A percentile compares a stretch with the other conserved stretches of the same genome.
Conservation (phyloP, 1,140 invertebrate genomes). For the Calliopsis andreniformis region DNA sequence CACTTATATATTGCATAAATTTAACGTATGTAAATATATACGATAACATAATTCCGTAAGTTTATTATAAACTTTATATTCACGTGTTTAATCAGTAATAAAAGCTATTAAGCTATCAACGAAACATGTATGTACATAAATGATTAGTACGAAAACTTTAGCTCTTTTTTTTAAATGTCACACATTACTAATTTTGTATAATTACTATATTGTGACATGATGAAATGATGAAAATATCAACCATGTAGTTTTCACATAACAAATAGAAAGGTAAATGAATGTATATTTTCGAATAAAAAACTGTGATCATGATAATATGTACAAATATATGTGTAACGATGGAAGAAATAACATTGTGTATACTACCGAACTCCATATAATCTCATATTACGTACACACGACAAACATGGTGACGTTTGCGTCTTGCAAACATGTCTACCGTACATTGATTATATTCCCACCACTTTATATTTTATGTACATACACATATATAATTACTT, state of each 20-base stretch:
- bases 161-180: not conserved
- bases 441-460: slow-evolving; percentile 68
- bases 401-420: slow-evolving; percentile 54
- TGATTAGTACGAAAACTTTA: not conserved
- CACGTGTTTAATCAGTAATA: too few species aligned
- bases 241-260: not conserved
- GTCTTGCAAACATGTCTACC: slow-evolving; percentile 55
- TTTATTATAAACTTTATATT: too few species aligned
- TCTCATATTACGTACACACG: slow-evolving; percentile 46
- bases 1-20: too few species aligned
- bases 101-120: too few species aligned
- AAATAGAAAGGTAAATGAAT: slow-evolving; percentile 14
- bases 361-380: slow-evolving; percentile 30
- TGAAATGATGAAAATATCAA: slow-evolving; percentile 15
- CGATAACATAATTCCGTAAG: too few species aligned
- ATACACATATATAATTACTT: slow-evolving; percentile 34
- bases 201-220: not conserved
- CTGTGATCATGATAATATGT: slow-evolving; percentile 25
- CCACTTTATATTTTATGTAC: too few species aligned
- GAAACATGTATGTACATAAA: too few species aligned
- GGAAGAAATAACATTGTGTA: slow-evolving; percentile 39
- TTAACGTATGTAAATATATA: too few species aligned
- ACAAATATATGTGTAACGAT: slow-evolving; percentile 22
- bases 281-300: slow-evolving; percentile 26
- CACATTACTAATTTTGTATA: not conserved